Evolutionary conservation across 1,140 invertebrate genomes (phyloP).

Genomic region (Chironomus tepperi): DNA sequence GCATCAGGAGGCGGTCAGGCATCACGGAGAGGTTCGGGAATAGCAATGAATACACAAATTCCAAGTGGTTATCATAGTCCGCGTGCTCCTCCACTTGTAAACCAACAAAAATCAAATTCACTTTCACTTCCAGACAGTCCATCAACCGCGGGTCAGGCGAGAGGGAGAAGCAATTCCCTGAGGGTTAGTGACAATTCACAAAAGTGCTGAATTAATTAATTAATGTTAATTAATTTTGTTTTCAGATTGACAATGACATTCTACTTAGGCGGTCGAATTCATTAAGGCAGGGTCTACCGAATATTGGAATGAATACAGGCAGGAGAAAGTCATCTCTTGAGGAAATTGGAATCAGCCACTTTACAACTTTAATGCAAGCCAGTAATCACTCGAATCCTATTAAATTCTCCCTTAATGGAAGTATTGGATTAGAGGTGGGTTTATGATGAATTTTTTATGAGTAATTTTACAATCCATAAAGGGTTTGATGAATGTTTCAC

Average conservation of each 20-base stretch:
- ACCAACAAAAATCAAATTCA: slow-evolving; percentile 72
- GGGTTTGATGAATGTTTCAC: no score
- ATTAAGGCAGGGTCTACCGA: slow-evolving; percentile 61
- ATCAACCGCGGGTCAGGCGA: slow-evolving; percentile 61
- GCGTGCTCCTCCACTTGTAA: slow-evolving; percentile 64
- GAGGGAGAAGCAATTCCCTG: slow-evolving; percentile 75
- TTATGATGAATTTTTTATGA: background rate
- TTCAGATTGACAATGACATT: slow-evolving; percentile 63
- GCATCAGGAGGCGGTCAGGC: slow-evolving; percentile 41
- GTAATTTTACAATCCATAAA: no score
- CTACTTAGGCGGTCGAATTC: slow-evolving; percentile 74
- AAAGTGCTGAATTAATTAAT: background rate
- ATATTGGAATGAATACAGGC: slow-evolving; percentile 42
- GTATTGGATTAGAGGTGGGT: slow-evolving; percentile 75
- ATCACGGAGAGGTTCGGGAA: slow-evolving; percentile 49
- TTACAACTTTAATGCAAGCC: slow-evolving; percentile 51
- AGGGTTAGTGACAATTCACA: slow-evolving; percentile 45
- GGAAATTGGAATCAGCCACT: slow-evolving; percentile 73
- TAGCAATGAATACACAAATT: slow-evolving; percentile 37
- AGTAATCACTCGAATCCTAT: slow-evolving; percentile 59
- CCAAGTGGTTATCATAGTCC: slow-evolving; percentile 52
- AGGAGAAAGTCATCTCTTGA: slow-evolving; percentile 72
- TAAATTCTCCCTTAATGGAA: slow-evolving; percentile 75
- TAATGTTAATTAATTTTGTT: background rate
- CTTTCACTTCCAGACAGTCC: slow-evolving; percentile 79